Conservation (phyloP, 2,888 invertebrate species). For the Coenonympha arcania region DNA sequence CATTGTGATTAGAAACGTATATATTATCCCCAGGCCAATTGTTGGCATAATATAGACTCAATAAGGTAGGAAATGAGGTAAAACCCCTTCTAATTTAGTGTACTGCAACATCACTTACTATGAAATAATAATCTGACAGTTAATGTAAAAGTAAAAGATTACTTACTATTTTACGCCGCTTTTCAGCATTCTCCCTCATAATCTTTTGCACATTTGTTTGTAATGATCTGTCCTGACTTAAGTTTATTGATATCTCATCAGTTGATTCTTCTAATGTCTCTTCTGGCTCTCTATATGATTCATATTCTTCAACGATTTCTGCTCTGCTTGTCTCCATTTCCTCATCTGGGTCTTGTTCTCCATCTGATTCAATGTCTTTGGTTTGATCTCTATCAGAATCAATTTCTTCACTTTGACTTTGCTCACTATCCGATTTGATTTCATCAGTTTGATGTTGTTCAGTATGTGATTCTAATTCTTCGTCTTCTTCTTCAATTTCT, state of each 20-base stretch:
- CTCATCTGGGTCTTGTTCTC: background rate
- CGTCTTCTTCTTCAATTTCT: background rate
- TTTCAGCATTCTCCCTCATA: conserved; percentile 43
- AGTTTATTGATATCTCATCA: conserved; percentile 42
- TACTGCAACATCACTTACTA: too few relatives aligned
- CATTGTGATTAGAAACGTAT: too few relatives aligned
- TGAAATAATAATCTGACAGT: too few relatives aligned
- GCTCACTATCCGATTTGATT: background rate
- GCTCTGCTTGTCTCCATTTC: background rate
- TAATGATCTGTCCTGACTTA: conserved; percentile 42
- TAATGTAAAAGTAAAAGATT: too few relatives aligned
- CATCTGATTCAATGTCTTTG: background rate
- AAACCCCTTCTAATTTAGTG: too few relatives aligned
- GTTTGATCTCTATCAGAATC: background rate
- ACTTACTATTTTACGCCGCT: conserved; percentile 48
- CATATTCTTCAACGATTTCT: background rate
- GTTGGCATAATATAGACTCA: too few relatives aligned
- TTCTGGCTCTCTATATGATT: conserved; percentile 7
- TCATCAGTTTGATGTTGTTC: background rate
- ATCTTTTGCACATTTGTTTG: conserved; percentile 48
- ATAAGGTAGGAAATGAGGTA: too few relatives aligned
- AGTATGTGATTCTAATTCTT: background rate
- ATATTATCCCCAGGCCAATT: too few relatives aligned
- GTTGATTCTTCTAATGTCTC: conserved; percentile 12
- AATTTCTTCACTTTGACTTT: background rate